Evolutionary conservation across 2,113 vertebrate species (phyloP).

Genomic region (Spea bombifrons): DNA sequence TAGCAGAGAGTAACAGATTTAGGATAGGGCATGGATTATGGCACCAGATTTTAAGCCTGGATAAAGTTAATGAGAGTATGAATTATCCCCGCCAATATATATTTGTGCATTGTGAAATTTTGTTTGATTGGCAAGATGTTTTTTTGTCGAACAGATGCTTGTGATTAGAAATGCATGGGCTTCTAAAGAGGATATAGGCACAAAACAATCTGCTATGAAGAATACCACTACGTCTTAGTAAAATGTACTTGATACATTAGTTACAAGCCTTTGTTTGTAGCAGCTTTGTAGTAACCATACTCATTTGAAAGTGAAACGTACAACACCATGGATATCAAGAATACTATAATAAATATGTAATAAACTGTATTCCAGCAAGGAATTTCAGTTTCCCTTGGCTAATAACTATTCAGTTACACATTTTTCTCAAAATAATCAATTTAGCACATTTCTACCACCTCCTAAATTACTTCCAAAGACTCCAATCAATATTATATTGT

Average conservation of each 20-base stretch:
- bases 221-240: conserved; percentile 10
- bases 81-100: conserved; percentile 31
- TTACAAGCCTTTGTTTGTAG: conserved; percentile 4
- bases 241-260: conserved; percentile 31
- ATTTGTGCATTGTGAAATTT: conserved; percentile 31
- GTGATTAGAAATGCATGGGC: conserved; percentile 21
- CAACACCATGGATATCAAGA: too few relatives aligned
- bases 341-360: too few relatives aligned
- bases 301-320: not conserved
- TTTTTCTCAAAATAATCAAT: too few relatives aligned
- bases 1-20: too few relatives aligned
- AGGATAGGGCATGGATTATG: too few relatives aligned
- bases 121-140: conserved; percentile 4
- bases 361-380: too few relatives aligned
- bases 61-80: conserved; percentile 30
- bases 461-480: too few relatives aligned
- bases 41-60: too few relatives aligned
- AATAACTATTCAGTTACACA: too few relatives aligned
- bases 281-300: not conserved
- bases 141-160: conserved; percentile 11
- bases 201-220: conserved; percentile 15
- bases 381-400: too few relatives aligned
- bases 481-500: too few relatives aligned
- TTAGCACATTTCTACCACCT: too few relatives aligned
- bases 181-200: conserved; percentile 10